Evolutionary conservation across 2,888 invertebrate genomes (phyloP).

Genomic region (Escarpia spicata): DNA sequence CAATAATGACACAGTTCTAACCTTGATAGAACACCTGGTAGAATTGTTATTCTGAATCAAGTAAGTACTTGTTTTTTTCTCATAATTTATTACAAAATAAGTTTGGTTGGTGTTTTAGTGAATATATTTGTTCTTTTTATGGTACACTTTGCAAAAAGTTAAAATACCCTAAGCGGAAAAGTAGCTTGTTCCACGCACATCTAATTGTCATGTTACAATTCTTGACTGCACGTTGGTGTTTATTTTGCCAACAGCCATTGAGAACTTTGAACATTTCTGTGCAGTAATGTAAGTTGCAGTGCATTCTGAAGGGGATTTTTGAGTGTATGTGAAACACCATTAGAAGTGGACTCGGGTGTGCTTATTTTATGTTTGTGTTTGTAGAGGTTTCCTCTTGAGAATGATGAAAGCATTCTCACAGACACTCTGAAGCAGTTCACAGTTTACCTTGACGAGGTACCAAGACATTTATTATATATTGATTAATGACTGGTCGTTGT

Average conservation of each 20-base stretch:
- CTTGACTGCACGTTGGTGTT: background rate
- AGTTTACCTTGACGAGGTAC: slow-evolving; percentile 61
- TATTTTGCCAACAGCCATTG: background rate
- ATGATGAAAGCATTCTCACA: slow-evolving; percentile 58
- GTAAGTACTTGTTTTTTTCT: no score
- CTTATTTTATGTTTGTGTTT: slow-evolving; percentile 43
- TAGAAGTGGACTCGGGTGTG: background rate
- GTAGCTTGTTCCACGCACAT: no score
- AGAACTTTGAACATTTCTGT: background rate
- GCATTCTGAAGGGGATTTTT: background rate
- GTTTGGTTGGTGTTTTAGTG: no score
- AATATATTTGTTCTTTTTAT: no score
- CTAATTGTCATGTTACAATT: background rate
- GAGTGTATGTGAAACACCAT: background rate
- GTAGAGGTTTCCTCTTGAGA: slow-evolving; percentile 62
- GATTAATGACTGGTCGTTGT: background rate
- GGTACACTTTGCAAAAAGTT: no score
- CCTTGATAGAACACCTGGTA: no score
- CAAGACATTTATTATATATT: slow-evolving; percentile 26
- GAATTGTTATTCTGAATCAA: no score
- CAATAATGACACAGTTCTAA: no score
- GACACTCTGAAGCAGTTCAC: slow-evolving; percentile 62
- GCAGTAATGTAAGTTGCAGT: background rate
- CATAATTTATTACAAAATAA: no score
- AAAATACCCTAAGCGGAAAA: no score